These are phyloP conservation scores for Rhegmatorhina hoffmannsi DNA, from an alignment of 2,113 vertebrate species.

Conservation along the genomic window DNA sequence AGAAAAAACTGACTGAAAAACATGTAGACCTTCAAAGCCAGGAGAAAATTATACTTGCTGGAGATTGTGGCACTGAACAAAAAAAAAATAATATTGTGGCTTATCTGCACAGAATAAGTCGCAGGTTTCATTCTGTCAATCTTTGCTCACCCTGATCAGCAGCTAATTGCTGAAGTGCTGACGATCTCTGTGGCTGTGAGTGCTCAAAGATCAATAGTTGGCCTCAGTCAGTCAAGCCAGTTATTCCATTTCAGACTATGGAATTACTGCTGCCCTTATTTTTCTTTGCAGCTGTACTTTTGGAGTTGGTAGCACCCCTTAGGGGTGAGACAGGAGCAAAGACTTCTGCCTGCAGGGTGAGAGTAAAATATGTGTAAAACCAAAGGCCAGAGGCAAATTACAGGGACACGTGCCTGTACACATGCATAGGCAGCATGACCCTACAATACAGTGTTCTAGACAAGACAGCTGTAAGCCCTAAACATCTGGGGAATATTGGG, in stretches of 20 bases:
- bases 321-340: neutral
- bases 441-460: neutral
- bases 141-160: neutral
- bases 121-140: neutral
- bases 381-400: neutral
- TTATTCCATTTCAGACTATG: neutral
- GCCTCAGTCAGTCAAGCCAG: neutral
- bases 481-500: neutral
- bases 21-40: constrained; percentile 7
- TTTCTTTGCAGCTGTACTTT: neutral
- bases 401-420: neutral
- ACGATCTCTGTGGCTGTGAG: neutral
- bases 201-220: neutral
- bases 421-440: neutral
- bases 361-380: neutral
- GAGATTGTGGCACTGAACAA: neutral
- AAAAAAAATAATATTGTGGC: neutral
- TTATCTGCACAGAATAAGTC: neutral
- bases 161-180: neutral
- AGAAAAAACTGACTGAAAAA: constrained; percentile 9
- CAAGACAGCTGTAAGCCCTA: neutral
- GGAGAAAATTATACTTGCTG: neutral
- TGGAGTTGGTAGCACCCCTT: neutral
- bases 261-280: neutral
- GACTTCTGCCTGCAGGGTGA: neutral